A percentile compares a stretch with the other conserved stretches of the same genome.
Conservation (phyloP, 1,140 invertebrate genomes). For the Octopus sinensis region DNA sequence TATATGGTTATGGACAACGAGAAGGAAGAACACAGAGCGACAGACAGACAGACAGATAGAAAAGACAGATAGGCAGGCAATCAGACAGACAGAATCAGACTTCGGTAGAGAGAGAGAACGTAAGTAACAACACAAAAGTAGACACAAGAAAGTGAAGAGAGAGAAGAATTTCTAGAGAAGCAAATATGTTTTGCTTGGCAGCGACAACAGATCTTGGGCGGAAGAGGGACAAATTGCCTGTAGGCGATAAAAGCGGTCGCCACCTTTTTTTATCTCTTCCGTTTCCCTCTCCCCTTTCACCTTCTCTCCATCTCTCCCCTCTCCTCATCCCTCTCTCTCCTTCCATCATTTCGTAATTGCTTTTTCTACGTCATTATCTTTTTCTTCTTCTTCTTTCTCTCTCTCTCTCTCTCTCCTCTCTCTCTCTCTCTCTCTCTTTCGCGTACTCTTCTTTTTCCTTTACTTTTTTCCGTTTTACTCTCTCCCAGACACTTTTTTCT, state of each 20-base stretch:
- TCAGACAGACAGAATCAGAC: not conserved
- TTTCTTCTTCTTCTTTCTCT: too few relatives aligned
- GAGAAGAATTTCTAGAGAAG: not conserved
- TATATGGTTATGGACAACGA: too few relatives aligned
- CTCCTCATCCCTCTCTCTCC: not conserved
- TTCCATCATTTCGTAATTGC: not conserved
- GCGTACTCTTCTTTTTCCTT: too few relatives aligned
- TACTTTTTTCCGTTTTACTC: too few relatives aligned
- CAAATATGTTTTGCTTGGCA: not conserved
- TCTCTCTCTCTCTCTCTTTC: too few relatives aligned
- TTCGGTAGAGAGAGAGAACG: not conserved
- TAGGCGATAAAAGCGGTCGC: not conserved
- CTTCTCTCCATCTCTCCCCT: too few relatives aligned
- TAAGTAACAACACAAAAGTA: not conserved
- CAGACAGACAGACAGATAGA: not conserved
- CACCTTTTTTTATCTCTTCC: not conserved
- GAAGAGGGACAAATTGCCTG: not conserved
- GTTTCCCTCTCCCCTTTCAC: too few relatives aligned
- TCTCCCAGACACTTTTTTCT: too few relatives aligned
- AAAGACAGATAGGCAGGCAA: slow-evolving; percentile 1
- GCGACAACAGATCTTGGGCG: not conserved
- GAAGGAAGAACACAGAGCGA: not conserved
- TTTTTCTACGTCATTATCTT: too few relatives aligned
- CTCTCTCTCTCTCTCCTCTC: too few relatives aligned
- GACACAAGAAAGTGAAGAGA: not conserved